Conservation (phyloP, 53 echinoderm and acorn worm species). For the Zoroaster sp. region DNA sequence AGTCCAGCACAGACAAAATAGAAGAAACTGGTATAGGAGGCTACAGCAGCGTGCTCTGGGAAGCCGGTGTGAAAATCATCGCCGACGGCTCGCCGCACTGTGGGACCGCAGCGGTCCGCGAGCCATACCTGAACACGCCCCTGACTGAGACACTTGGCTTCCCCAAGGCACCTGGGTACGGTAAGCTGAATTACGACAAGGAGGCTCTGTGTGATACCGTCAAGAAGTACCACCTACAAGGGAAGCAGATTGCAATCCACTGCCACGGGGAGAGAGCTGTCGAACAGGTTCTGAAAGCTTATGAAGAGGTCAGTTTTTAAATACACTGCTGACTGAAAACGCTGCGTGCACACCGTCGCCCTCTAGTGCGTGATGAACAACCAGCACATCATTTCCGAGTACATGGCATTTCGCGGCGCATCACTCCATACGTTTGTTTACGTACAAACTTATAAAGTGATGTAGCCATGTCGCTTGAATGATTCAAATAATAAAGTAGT, state of each 20-base stretch:
- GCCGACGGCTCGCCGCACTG: conserved; percentile 12
- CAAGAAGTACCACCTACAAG: neutral
- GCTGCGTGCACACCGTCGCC: too few species aligned
- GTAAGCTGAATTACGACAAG: neutral
- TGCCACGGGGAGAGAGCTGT: conserved; percentile 35
- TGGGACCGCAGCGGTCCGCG: conserved; percentile 6
- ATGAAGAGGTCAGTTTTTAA: conserved; percentile 55
- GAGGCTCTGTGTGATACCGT: neutral
- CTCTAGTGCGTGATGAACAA: too few species aligned
- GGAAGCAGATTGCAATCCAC: conserved; percentile 11
- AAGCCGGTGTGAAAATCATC: neutral
- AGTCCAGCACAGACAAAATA: neutral
- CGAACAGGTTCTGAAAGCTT: conserved; percentile 34
- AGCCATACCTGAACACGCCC: conserved; percentile 30
- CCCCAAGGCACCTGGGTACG: conserved; percentile 1
- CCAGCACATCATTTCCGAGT: neutral
- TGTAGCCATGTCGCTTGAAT: neutral
- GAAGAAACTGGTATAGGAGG: neutral
- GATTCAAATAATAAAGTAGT: too few species aligned
- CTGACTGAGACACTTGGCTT: conserved; percentile 10
- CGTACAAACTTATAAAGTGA: neutral
- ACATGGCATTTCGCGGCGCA: neutral
- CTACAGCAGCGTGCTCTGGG: neutral
- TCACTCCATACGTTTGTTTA: neutral
- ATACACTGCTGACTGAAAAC: too few species aligned